Percentiles rank a stretch among this genome's conserved stretches.
Conservation (phyloP, 2,113 vertebrate species). For the Pyrgilauda ruficollis region DNA sequence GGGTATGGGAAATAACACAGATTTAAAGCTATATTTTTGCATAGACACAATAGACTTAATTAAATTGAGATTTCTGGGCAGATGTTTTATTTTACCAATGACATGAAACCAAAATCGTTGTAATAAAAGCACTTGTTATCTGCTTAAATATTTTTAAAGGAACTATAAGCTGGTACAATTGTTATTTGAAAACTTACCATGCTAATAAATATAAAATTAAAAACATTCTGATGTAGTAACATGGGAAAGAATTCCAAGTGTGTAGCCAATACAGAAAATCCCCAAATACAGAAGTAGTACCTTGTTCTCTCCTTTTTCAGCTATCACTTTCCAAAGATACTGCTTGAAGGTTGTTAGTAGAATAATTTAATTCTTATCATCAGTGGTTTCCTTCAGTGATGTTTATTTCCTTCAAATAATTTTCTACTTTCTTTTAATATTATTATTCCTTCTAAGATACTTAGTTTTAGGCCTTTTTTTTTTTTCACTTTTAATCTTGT, state of each 20-base stretch:
- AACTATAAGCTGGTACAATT: neutral
- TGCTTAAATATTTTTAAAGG: neutral
- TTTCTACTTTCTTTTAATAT: neutral
- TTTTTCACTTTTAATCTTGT: neutral
- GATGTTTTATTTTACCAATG: neutral
- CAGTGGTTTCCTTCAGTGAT: neutral
- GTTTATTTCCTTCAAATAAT: neutral
- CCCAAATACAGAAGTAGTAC: neutral
- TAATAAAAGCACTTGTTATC: neutral
- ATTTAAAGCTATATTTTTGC: slow-evolving; percentile 4
- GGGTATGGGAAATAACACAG: neutral
- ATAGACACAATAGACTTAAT: slow-evolving; percentile 9
- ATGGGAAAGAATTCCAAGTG: neutral
- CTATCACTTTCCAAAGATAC: neutral
- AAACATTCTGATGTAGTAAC: neutral
- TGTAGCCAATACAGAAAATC: neutral
- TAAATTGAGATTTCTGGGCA: slow-evolving; percentile 17
- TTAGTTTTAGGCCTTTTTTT: neutral
- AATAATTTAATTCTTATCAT: neutral
- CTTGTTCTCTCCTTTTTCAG: neutral
- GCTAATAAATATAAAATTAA: neutral
- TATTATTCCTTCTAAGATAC: neutral
- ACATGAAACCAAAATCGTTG: neutral
- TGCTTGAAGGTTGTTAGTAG: neutral
- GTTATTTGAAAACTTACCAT: neutral